Conservation (phyloP, 2,888 invertebrate species). For the Clivina fossor region DNA sequence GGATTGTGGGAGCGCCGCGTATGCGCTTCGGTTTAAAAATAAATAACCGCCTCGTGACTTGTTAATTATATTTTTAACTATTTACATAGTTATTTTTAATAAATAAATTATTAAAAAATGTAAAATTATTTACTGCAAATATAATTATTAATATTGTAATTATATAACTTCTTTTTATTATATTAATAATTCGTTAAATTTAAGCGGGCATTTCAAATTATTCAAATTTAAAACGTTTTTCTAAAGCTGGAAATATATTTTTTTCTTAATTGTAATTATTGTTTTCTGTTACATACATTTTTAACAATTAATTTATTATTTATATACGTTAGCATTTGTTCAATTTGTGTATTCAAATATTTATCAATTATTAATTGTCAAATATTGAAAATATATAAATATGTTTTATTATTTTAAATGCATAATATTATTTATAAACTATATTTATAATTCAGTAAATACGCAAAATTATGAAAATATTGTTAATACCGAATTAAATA, state of each 20-base stretch:
- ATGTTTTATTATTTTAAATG: too few species aligned
- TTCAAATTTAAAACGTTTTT: background rate
- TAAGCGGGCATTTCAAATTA: background rate
- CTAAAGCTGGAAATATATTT: too few species aligned
- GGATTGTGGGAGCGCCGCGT: conserved; percentile 46
- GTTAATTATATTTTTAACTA: conserved; percentile 18
- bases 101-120: conserved; percentile 3
- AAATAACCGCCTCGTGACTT: conserved; percentile 33
- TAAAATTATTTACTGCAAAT: background rate
- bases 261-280: too few species aligned
- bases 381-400: too few species aligned
- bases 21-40: conserved; percentile 38
- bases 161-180: background rate
- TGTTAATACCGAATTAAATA: conserved; percentile 38
- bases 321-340: too few species aligned
- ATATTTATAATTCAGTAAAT: background rate
- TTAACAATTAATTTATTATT: too few species aligned
- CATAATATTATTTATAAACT: too few species aligned
- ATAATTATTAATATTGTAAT: background rate
- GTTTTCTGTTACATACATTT: too few species aligned
- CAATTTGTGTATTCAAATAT: too few species aligned
- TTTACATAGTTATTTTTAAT: background rate
- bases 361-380: too few species aligned
- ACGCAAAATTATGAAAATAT: conserved; percentile 1
- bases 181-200: background rate